Conservation (phyloP, 64 coral and sea anemone species). For the Platygyra sinensis region DNA sequence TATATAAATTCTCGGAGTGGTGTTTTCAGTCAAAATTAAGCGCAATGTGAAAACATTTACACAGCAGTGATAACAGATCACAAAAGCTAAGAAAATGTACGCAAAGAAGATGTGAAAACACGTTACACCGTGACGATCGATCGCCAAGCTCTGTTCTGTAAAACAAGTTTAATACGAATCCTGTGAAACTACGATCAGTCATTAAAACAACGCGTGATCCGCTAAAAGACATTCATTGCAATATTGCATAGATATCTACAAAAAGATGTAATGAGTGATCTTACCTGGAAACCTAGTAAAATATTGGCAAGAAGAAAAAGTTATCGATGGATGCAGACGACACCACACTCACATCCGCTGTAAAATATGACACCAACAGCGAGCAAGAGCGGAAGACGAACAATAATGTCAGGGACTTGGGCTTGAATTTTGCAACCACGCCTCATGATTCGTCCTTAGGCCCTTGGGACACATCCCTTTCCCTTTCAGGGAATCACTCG, state of each 20-base stretch:
- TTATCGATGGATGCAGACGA: background rate
- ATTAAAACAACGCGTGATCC: no score
- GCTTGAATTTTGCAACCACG: background rate
- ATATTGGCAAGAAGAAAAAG: slow-evolving; percentile 8
- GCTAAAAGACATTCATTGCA: background rate
- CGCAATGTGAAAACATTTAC: slow-evolving; percentile 10
- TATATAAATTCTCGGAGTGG: background rate
- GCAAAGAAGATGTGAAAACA: slow-evolving; percentile 18
- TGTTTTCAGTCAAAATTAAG: background rate
- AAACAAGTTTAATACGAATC: background rate
- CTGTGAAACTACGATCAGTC: background rate
- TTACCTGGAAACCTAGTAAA: slow-evolving; percentile 36
- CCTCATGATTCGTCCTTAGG: no score
- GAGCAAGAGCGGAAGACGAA: slow-evolving; percentile 4
- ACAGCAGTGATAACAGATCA: slow-evolving; percentile 13
- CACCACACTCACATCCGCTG: background rate
- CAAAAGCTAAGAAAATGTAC: slow-evolving; percentile 6
- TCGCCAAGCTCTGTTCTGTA: background rate
- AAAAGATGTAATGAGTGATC: background rate
- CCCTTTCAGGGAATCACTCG: background rate
- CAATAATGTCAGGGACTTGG: background rate
- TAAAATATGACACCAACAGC: slow-evolving; percentile 7
- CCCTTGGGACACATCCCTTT: no score
- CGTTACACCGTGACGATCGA: background rate
- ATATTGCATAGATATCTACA: background rate